Percentiles rank a stretch among this genome's conserved stretches.
Evolutionary conservation across 1,140 invertebrate genomes (phyloP).

Genomic region (Diorhabda carinulata): DNA sequence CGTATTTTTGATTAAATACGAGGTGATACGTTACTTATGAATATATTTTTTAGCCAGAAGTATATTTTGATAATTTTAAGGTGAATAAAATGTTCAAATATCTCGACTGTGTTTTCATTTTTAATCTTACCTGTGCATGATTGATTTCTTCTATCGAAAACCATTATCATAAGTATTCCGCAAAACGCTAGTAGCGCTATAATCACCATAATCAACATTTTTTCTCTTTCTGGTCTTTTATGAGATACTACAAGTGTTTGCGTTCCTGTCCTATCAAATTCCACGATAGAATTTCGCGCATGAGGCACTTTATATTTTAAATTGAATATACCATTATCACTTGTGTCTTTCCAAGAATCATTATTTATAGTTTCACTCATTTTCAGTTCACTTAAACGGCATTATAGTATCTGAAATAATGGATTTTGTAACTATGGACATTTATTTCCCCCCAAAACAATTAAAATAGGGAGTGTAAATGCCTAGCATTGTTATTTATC

Average conservation of each 20-base stretch:
- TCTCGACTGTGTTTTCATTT: too few relatives aligned
- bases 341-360: slow-evolving; percentile 27
- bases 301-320: slow-evolving; percentile 16
- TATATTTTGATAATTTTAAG: too few relatives aligned
- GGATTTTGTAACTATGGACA: too few relatives aligned
- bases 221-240: slow-evolving; percentile 32
- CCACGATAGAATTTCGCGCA: slow-evolving; percentile 34
- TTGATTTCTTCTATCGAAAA: slow-evolving; percentile 28
- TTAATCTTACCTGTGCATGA: slow-evolving; percentile 29
- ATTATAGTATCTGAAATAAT: neutral
- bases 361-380: slow-evolving; percentile 13
- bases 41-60: too few relatives aligned
- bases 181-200: slow-evolving; percentile 35
- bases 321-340: slow-evolving; percentile 38
- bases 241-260: slow-evolving; percentile 37
- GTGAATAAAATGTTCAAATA: too few relatives aligned
- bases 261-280: slow-evolving; percentile 35
- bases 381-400: slow-evolving; percentile 3
- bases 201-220: slow-evolving; percentile 35
- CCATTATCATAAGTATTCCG: slow-evolving; percentile 33
- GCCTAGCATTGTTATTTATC: too few relatives aligned
- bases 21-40: too few relatives aligned
- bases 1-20: too few relatives aligned
- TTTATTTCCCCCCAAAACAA: too few relatives aligned
- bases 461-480: too few relatives aligned